Conservation (phyloP, 2,888 invertebrate genomes). For the Dicycla oo region DNA sequence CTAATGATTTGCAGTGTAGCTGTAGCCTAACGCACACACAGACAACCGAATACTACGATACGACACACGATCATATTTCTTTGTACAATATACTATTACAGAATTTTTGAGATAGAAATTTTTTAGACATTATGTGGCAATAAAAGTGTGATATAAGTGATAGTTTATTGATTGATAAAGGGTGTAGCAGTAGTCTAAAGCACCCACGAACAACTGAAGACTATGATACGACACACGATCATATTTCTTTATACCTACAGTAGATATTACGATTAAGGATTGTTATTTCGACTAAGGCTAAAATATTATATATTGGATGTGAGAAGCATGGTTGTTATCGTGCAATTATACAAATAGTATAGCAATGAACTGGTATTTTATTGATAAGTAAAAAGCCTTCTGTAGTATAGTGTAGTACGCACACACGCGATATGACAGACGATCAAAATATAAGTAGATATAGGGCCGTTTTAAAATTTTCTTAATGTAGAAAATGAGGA, state of each 20-base stretch:
- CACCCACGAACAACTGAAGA: neutral
- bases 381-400: neutral
- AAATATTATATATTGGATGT: neutral
- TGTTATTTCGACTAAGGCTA: neutral
- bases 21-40: slow-evolving; percentile 63
- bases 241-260: neutral
- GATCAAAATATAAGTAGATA: neutral
- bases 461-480: no score
- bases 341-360: no score
- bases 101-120: neutral
- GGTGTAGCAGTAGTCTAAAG: neutral
- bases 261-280: neutral
- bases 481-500: neutral
- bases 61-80: slow-evolving; percentile 30
- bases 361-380: neutral
- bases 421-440: neutral
- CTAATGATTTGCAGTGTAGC: slow-evolving; percentile 89
- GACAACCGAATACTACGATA: slow-evolving; percentile 41
- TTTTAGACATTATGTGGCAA: neutral
- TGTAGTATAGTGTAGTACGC: neutral
- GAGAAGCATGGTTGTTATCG: neutral
- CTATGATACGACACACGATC: neutral
- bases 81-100: neutral
- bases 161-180: neutral
- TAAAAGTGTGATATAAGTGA: neutral